Base-by-base conservation (phyloP, 2,113 vertebrate genomes). In the Trichechus manatus region DNA sequence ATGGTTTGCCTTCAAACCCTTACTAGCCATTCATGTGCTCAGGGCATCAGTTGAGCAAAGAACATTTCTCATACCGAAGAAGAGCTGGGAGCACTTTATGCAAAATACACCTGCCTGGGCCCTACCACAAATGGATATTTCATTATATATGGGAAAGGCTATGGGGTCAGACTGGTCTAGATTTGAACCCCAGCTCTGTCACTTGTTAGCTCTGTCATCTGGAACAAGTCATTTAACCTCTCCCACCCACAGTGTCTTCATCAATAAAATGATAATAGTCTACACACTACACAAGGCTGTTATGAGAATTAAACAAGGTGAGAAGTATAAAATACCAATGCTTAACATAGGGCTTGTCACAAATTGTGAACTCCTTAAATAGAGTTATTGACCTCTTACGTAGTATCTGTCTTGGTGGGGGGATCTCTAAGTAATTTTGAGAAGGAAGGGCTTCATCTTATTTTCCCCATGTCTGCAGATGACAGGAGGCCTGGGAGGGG, bases 401-500 rank as follows among this genome's bases (percentile, higher is more conserved):
- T 9, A 64, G 10, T 3, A 0, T 74, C 79, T 64, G 13, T 31
- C 0, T 25, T 27, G 15, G n/a, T 6, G 20, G 22, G 68, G 4
- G 42, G 17, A 2, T n/a, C 53, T 22, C 66, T 80, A 59, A 75
- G 39, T 53, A 47, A 86, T 3, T 47, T n/a, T 42, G 20, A 91
- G 89, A 22, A 75, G 4, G 9, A 56, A 72, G 63, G 17, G 23
- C 4, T 44, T 75, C 9, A 9, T 47, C 23, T 68, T 63, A 79
- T 5, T 87, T 33, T 29, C 66, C 36, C 7, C 11, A 39, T 3
- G 9, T 53, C 44, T 44, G 10, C 42, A 44, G 50, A 61, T 9
- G n/a, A 70, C 39, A 29, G 11, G 53, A 23, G 23, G 9, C 15
- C 14, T 0, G 1, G 29, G 27, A 39, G 3, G 1, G 5, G 5